Evolutionary conservation across 2,797 vertebrate species (phyloP).

Genomic region (Enteromius unitaeniatus): DNA sequence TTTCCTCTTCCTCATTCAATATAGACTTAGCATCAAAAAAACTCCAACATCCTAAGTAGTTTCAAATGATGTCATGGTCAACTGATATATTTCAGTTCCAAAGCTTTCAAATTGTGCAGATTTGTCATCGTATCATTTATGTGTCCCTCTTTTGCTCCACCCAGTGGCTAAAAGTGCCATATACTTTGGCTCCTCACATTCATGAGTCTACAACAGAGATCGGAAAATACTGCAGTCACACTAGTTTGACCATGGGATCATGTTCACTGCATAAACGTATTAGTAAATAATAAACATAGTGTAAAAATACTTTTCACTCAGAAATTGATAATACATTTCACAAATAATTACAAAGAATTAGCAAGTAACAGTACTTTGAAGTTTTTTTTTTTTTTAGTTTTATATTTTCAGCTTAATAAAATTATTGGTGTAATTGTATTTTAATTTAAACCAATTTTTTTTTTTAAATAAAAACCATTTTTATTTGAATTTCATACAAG

Average conservation of each 20-base stretch:
- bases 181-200: not conserved
- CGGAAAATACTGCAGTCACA: not conserved
- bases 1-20: not conserved
- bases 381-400: not conserved
- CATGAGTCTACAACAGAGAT: slow-evolving; percentile 4
- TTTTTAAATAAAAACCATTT: not conserved
- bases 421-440: not conserved
- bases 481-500: slow-evolving; percentile 20
- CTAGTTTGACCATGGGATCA: not conserved
- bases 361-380: too few species aligned
- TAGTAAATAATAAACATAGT: not conserved
- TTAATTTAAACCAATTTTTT: not conserved
- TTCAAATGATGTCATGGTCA: not conserved
- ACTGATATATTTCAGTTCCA: not conserved
- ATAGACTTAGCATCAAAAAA: not conserved
- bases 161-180: slow-evolving; percentile 39
- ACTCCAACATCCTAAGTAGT: not conserved
- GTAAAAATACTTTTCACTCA: not conserved
- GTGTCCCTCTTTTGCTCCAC: slow-evolving; percentile 53
- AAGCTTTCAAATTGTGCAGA: not conserved
- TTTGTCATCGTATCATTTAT: not conserved
- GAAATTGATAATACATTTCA: not conserved
- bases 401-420: not conserved
- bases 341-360: not conserved
- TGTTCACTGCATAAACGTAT: not conserved